Evolutionary conservation across 2,888 invertebrate species (phyloP), one percentile per base, ranked within the genome.

Genomic region (Cecidostiba fungosa): DNA sequence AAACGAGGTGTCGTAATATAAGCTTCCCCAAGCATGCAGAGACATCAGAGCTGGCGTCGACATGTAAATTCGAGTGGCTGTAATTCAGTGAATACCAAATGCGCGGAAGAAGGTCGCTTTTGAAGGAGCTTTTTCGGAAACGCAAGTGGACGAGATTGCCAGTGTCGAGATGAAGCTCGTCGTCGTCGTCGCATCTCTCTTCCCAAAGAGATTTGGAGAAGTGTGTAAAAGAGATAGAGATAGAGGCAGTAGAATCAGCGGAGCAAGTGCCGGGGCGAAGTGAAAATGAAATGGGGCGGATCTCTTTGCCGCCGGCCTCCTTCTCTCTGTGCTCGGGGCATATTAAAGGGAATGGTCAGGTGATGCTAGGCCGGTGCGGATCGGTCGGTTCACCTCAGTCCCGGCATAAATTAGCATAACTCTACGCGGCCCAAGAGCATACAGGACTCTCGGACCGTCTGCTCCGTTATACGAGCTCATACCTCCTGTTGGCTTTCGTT

Each of bases 351-450:
- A 82, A 62, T 59, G 73, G 80, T 78, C 85, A 77, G 70, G 77
- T 85, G 81, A 85, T 84, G 86, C 87, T 88, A 89, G 88, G 86
- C 87, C 84, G 87, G 74, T 36, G n/a, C n/a, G 39, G 36, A 39
- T 36, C 29, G 36, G 86, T 87, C 87, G 89, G 88, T 84, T 86
- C 86, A 87, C 88, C 88, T 88, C 88, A 88, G 89, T 89, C 86
- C 86, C 84, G 73, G 88, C 89, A 90, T 90, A 90, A 90, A 91
- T 91, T 91, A 90, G 89, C 91, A 90, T 91, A 90, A 89, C 88
- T 89, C 87, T 69, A 69, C 66, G 70, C 19, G 39, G 50, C 80
- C 8, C 26, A 32, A 3, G 36, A 8, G 66, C 50, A n/a, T 39
- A 72, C 10, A 62, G 16, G 54, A 54, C 19, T 19, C 19, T 19